Percentiles rank a stretch among this genome's conserved stretches.
phyloP scores from a whole-genome alignment of 2,888 invertebrate genomes.

The Bembecia ichneumoniformis region DNA sequence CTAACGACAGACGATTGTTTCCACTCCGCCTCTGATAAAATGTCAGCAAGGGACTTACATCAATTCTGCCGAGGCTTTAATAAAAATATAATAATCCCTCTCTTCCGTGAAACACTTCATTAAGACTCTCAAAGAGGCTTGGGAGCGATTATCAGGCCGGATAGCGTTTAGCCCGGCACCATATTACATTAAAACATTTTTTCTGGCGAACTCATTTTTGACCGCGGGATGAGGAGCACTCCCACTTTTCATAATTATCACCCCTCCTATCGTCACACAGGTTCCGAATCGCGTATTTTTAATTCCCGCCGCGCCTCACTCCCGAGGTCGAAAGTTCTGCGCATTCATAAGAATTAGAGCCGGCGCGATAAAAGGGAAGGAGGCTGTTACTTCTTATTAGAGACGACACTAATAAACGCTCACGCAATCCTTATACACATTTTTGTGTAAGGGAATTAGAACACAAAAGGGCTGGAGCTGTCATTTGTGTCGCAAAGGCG shows the following conservation, averaged over 20 bases:
- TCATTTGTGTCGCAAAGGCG: slow-evolving; percentile 19
- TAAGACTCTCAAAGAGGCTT: slow-evolving; percentile 54
- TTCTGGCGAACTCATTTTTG: slow-evolving; percentile 35
- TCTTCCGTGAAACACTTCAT: slow-evolving; percentile 50
- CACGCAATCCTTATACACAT: background rate
- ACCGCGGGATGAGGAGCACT: slow-evolving; percentile 26
- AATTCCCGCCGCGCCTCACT: slow-evolving; percentile 27
- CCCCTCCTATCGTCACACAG: slow-evolving; percentile 38
- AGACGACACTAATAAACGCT: slow-evolving; percentile 34
- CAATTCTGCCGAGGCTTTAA: slow-evolving; percentile 40
- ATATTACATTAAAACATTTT: slow-evolving; percentile 52
- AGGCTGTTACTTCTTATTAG: slow-evolving; percentile 48
- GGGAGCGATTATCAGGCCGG: slow-evolving; percentile 51
- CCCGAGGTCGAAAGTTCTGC: slow-evolving; percentile 23
- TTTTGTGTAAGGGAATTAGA: slow-evolving; percentile 1
- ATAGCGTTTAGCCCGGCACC: slow-evolving; percentile 47
- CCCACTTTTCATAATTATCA: slow-evolving; percentile 51
- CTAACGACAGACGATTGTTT: slow-evolving; percentile 43
- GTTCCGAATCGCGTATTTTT: slow-evolving; percentile 40
- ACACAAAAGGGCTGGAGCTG: slow-evolving; percentile 12
- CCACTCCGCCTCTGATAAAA: slow-evolving; percentile 1
- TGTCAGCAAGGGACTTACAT: background rate
- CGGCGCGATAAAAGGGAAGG: slow-evolving; percentile 23
- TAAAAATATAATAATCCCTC: slow-evolving; percentile 55
- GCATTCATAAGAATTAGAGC: slow-evolving; percentile 37